A percentile compares a stretch with the other conserved stretches of the same genome.
Conservation (phyloP, 2,888 invertebrate genomes). For the Archips xylosteana region DNA sequence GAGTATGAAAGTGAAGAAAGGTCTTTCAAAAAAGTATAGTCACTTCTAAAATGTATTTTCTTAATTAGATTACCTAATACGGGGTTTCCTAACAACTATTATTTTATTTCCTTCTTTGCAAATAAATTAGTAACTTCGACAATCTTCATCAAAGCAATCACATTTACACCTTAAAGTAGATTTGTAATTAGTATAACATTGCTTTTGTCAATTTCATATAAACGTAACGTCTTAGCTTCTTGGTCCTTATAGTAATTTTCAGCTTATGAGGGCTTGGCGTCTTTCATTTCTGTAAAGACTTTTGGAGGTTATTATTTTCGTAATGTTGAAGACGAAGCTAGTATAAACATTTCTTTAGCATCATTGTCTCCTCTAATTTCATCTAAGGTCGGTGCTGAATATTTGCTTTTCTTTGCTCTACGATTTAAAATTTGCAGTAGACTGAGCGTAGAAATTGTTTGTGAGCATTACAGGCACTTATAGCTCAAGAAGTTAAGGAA, state of each 20-base stretch:
- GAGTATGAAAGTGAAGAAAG: too few relatives aligned
- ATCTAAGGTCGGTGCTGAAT: neutral
- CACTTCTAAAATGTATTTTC: too few relatives aligned
- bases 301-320: constrained; percentile 24
- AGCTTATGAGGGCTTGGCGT: constrained; percentile 14
- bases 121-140: neutral
- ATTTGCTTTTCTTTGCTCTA: neutral
- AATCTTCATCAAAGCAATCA: constrained; percentile 17
- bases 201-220: constrained; percentile 11
- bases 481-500: constrained; percentile 3
- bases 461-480: too few relatives aligned
- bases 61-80: neutral
- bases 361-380: neutral
- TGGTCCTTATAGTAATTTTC: constrained; percentile 4
- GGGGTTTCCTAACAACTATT: neutral
- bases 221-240: constrained; percentile 4
- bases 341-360: constrained; percentile 11
- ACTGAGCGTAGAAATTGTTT: neutral
- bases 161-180: constrained; percentile 19
- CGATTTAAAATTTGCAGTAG: neutral
- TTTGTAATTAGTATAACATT: constrained; percentile 12
- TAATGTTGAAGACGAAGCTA: constrained; percentile 6
- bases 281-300: constrained; percentile 9
- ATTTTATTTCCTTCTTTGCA: neutral
- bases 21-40: too few relatives aligned